A percentile compares a stretch with the other conserved stretches of the same genome.
phyloP scores from a whole-genome alignment of 2,888 invertebrate genomes.

The Acanthopleura granulata region DNA sequence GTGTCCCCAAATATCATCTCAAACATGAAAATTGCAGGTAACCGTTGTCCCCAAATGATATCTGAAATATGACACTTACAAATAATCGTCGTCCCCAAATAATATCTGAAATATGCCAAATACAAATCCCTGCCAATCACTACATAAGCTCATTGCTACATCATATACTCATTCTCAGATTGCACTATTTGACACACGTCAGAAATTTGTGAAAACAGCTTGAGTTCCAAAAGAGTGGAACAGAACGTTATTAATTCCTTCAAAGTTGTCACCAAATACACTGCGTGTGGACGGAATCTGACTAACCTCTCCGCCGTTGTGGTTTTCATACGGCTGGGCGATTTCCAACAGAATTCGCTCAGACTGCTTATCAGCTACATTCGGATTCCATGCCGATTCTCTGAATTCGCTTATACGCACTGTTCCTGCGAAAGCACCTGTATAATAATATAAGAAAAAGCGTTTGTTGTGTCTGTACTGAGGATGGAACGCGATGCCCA shows the following conservation, averaged over 20 bases:
- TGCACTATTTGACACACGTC: no score
- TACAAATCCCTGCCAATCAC: no score
- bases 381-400: slow-evolving; percentile 22
- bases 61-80: slow-evolving; percentile 38
- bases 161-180: no score
- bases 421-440: neutral
- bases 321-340: slow-evolving; percentile 46
- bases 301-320: slow-evolving; percentile 64
- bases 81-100: neutral
- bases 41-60: slow-evolving; percentile 32
- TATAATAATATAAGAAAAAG: slow-evolving; percentile 59
- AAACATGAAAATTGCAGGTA: slow-evolving; percentile 21
- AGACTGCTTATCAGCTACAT: slow-evolving; percentile 33
- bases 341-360: slow-evolving; percentile 54
- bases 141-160: no score
- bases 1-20: slow-evolving; percentile 44
- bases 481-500: slow-evolving; percentile 63
- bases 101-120: no score
- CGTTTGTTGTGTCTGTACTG: slow-evolving; percentile 49
- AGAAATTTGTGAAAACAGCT: no score
- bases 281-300: neutral
- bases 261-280: no score
- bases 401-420: slow-evolving; percentile 17
- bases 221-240: no score
- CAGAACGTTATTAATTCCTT: no score